These are phyloP conservation scores for Dreissena rostriformis DNA, from an alignment of 1,140 invertebrate species.

Conservation along the genomic window DNA sequence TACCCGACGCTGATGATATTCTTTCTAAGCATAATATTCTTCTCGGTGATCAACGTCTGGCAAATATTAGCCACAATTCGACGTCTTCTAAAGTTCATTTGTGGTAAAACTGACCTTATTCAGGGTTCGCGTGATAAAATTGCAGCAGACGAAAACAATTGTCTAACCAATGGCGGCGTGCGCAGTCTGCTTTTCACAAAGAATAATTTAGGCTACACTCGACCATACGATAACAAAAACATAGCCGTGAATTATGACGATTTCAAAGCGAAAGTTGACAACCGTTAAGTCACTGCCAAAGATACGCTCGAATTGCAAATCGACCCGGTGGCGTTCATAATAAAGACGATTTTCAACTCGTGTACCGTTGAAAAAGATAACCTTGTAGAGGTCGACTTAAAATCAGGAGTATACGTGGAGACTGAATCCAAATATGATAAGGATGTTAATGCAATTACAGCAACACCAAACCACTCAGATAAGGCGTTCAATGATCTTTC, in stretches of 20 bases:
- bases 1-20: slow-evolving; percentile 62
- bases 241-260: slow-evolving; percentile 44
- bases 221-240: slow-evolving; percentile 63
- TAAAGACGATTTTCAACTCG: background rate
- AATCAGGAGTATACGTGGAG: too few species aligned
- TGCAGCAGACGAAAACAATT: background rate
- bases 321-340: slow-evolving; percentile 23
- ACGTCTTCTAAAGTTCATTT: slow-evolving; percentile 57
- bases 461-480: too few species aligned
- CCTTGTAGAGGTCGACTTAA: too few species aligned
- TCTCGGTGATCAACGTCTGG: slow-evolving; percentile 68
- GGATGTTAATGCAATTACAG: too few species aligned
- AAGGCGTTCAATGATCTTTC: too few species aligned
- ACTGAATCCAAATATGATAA: too few species aligned
- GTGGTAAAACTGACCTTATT: slow-evolving; percentile 13
- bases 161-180: slow-evolving; percentile 2
- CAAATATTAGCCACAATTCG: slow-evolving; percentile 58
- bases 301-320: slow-evolving; percentile 26
- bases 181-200: slow-evolving; percentile 35
- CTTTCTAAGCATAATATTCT: slow-evolving; percentile 66
- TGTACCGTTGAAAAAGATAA: too few species aligned
- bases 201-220: slow-evolving; percentile 62
- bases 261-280: slow-evolving; percentile 61
- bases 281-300: slow-evolving; percentile 50
- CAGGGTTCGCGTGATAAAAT: background rate